Conservation (phyloP, 1,140 invertebrate genomes). For the Sycophila sp. region DNA sequence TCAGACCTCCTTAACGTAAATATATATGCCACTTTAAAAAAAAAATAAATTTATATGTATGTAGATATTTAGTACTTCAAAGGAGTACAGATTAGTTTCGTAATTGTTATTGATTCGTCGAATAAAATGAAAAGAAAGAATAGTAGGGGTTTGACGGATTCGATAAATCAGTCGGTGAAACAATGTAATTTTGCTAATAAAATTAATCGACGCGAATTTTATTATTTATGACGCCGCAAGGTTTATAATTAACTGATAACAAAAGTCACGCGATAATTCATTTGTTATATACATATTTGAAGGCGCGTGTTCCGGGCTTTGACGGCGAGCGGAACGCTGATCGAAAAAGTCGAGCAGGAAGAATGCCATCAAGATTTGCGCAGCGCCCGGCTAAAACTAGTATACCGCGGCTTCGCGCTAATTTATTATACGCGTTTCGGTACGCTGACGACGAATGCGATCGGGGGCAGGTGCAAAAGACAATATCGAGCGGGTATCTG, state of each 20-base stretch:
- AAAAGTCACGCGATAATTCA: constrained; percentile 27
- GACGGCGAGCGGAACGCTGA: too few relatives aligned
- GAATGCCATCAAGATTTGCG: too few relatives aligned
- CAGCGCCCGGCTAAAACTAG: too few relatives aligned
- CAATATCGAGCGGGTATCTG: background rate
- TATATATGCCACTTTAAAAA: too few relatives aligned
- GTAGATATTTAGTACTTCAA: too few relatives aligned
- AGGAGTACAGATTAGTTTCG: background rate
- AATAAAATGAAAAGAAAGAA: background rate
- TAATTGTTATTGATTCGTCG: constrained; percentile 1
- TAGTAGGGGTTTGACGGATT: background rate
- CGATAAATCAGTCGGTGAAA: constrained; percentile 20
- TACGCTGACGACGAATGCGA: background rate
- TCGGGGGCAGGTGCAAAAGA: background rate
- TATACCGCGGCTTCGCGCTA: background rate
- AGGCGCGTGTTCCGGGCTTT: too few relatives aligned
- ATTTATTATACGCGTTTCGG: background rate
- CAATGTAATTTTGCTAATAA: constrained; percentile 9
- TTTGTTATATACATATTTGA: too few relatives aligned
- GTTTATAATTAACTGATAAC: constrained; percentile 32
- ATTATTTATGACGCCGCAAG: constrained; percentile 22
- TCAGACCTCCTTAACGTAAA: too few relatives aligned
- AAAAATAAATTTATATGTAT: too few relatives aligned
- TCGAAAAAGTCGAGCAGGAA: too few relatives aligned
- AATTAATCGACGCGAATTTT: background rate